A percentile compares a stretch with the other conserved stretches of the same genome.
These are phyloP conservation scores for Archaeoteleia sp. DNA, from an alignment of 2,888 invertebrate genomes.

Conservation along the genomic window DNA sequence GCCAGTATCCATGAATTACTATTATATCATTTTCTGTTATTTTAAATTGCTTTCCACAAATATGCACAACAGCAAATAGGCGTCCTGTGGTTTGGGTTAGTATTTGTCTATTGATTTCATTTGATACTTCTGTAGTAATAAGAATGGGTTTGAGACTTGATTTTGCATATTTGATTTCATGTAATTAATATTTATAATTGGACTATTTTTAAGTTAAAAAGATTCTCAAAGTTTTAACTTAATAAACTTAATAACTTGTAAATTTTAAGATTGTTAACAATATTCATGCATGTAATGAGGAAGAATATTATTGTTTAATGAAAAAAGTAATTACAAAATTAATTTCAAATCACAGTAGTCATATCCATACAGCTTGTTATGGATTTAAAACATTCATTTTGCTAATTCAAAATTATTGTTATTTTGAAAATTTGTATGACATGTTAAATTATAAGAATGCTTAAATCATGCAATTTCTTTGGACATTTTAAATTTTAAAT, in stretches of 20 bases:
- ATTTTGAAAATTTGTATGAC: not conserved
- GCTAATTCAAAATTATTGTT: too few relatives aligned
- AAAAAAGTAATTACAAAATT: too few relatives aligned
- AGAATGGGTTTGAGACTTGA: too few relatives aligned
- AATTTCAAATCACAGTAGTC: too few relatives aligned
- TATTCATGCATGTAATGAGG: too few relatives aligned
- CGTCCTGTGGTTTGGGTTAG: conserved; percentile 78
- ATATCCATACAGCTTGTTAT: too few relatives aligned
- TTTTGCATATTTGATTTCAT: not conserved
- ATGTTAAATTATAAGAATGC: too few relatives aligned
- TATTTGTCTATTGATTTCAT: conserved; percentile 81
- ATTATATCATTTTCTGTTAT: conserved; percentile 90
- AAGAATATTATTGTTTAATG: too few relatives aligned
- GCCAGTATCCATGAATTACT: conserved; percentile 88
- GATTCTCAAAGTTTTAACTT: too few relatives aligned
- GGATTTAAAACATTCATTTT: not conserved
- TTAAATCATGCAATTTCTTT: not conserved
- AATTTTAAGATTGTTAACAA: too few relatives aligned
- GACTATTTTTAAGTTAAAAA: not conserved
- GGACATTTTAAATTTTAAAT: not conserved
- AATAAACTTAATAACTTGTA: too few relatives aligned
- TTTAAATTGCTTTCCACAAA: conserved; percentile 90
- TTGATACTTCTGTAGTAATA: conserved; percentile 78
- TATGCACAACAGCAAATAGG: conserved; percentile 87
- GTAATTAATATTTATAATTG: not conserved